These are phyloP conservation scores for Eumacrocentrus americanus DNA, from an alignment of 2,888 invertebrate species.

Conservation along the genomic window DNA sequence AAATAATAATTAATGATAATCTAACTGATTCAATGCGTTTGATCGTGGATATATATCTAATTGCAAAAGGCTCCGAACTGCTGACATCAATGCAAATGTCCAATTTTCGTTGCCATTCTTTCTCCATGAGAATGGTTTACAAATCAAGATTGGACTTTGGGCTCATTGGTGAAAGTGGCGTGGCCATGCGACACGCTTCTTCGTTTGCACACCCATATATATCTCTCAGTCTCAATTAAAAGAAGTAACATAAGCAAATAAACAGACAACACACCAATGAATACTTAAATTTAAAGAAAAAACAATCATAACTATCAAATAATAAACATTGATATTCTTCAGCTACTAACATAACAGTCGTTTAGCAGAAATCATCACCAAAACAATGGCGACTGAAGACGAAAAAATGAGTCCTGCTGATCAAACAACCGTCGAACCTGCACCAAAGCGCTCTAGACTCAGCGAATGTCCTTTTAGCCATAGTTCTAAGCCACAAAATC, in stretches of 20 bases:
- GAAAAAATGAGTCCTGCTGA: not conserved
- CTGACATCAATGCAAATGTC: slow-evolving; percentile 61
- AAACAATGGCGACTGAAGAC: not conserved
- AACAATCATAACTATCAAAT: slow-evolving; percentile 7
- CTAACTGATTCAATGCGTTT: slow-evolving; percentile 10
- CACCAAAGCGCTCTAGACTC: slow-evolving; percentile 10
- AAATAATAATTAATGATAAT: not conserved
- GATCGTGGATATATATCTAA: slow-evolving; percentile 9
- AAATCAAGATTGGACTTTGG: slow-evolving; percentile 59
- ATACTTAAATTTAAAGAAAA: not conserved
- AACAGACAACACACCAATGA: not conserved
- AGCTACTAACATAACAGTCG: not conserved
- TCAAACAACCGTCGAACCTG: slow-evolving; percentile 13
- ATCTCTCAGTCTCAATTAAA: not conserved
- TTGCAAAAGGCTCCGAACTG: slow-evolving; percentile 50
- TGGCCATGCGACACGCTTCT: slow-evolving; percentile 54
- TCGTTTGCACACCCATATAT: slow-evolving; percentile 19
- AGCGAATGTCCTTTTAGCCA: slow-evolving; percentile 17
- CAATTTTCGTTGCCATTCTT: slow-evolving; percentile 56
- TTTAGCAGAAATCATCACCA: too few relatives aligned
- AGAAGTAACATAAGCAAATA: too few relatives aligned
- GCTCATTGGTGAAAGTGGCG: slow-evolving; percentile 59
- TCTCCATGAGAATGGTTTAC: slow-evolving; percentile 44
- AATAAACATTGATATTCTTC: slow-evolving; percentile 27
- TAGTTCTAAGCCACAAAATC: not conserved